phyloP scores from a whole-genome alignment of 2,797 vertebrate species.

The Benthosema pterotum region DNA sequence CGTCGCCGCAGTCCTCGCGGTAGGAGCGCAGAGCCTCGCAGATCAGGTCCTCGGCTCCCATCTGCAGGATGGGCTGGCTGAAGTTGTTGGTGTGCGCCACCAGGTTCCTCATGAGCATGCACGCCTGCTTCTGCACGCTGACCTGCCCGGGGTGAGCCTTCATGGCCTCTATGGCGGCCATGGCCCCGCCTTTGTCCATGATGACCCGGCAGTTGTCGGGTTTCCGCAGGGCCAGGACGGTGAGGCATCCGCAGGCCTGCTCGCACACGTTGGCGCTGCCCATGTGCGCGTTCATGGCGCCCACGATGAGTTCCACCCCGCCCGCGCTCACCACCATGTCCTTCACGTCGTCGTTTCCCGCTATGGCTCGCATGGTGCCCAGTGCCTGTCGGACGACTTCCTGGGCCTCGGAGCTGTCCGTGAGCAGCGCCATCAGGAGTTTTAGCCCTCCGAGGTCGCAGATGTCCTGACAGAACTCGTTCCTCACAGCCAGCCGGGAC shows the following conservation, averaged over 20 bases:
- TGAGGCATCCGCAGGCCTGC: conserved; percentile 91
- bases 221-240: conserved; percentile 90
- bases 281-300: conserved; percentile 88
- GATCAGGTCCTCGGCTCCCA: conserved; percentile 92
- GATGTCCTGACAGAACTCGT: conserved; percentile 97
- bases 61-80: conserved; percentile 86
- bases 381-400: conserved; percentile 92
- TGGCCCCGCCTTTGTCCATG: conserved; percentile 89
- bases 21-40: conserved; percentile 82
- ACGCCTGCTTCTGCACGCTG: conserved; percentile 93
- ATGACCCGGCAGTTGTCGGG: conserved; percentile 91
- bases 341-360: conserved; percentile 95
- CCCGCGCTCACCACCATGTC: conserved; percentile 87
- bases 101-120: conserved; percentile 94
- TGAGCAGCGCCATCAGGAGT: conserved; percentile 87
- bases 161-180: conserved; percentile 91
- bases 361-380: conserved; percentile 85
- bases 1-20: conserved; percentile 83
- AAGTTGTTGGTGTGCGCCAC: conserved; percentile 83
- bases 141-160: conserved; percentile 80
- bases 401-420: conserved; percentile 88
- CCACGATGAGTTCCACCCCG: conserved; percentile 86
- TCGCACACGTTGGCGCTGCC: conserved; percentile 89
- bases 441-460: conserved; percentile 91
- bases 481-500: conserved; percentile 90